Conservation (phyloP, 2,888 invertebrate genomes). For the Tenthredo notha region DNA sequence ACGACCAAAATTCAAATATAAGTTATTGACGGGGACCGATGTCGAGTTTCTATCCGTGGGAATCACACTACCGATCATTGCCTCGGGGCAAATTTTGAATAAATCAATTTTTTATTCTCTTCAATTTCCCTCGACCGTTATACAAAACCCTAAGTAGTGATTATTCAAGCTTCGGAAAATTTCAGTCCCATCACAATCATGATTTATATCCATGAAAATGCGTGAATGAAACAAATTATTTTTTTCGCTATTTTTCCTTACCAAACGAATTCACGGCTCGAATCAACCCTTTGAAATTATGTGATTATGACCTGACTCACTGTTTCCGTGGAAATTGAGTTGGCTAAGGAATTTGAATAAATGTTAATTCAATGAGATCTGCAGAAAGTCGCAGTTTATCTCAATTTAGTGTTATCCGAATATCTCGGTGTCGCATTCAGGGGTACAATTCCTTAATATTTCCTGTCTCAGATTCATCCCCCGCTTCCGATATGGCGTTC, state of each 20-base stretch:
- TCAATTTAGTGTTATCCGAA: not conserved
- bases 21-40: slow-evolving; percentile 70
- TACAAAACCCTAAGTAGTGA: not conserved
- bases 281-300: not conserved
- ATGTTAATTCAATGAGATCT: slow-evolving; percentile 11
- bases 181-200: not conserved
- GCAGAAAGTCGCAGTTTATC: not conserved
- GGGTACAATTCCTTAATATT: not conserved
- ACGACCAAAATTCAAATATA: slow-evolving; percentile 70
- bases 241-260: not conserved
- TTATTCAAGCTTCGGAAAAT: not conserved
- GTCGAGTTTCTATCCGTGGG: slow-evolving; percentile 56
- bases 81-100: slow-evolving; percentile 58
- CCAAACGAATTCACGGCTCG: not conserved
- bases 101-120: slow-evolving; percentile 60
- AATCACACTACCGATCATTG: slow-evolving; percentile 57
- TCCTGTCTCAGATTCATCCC: slow-evolving; percentile 35
- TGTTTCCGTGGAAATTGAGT: slow-evolving; percentile 1
- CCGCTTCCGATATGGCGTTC: slow-evolving; percentile 26
- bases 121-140: not conserved
- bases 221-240: not conserved
- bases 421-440: not conserved
- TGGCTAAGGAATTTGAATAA: slow-evolving; percentile 9
- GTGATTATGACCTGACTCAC: not conserved
- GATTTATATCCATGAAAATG: not conserved